phyloP scores from a whole-genome alignment of 1,140 invertebrate genomes.

The Bathynomus jamesi region DNA sequence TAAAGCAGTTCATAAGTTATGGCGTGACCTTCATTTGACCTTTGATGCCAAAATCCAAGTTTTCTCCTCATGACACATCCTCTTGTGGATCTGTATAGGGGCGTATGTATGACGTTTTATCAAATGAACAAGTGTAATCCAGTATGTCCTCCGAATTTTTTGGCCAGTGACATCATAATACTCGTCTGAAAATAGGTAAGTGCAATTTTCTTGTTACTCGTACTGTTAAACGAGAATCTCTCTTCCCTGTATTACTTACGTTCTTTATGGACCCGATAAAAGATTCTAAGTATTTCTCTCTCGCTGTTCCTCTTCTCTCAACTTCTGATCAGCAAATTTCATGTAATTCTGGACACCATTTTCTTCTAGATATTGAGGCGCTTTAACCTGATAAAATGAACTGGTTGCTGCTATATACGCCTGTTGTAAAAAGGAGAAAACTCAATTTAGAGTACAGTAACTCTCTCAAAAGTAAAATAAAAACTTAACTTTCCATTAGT shows the following conservation, averaged over 20 bases:
- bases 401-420: constrained; percentile 59
- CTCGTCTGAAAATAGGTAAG: constrained; percentile 9
- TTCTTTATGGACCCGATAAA: constrained; percentile 61
- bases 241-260: constrained; percentile 12
- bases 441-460: no score
- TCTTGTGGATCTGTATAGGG: no score
- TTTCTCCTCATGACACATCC: no score
- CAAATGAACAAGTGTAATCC: no score
- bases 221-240: no score
- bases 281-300: constrained; percentile 87
- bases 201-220: background rate
- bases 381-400: constrained; percentile 86
- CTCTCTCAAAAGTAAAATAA: no score
- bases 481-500: no score
- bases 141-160: background rate
- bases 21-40: no score
- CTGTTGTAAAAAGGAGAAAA: no score
- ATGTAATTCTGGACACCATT: constrained; percentile 97
- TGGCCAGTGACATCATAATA: background rate
- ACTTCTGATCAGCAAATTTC: constrained; percentile 88
- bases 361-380: constrained; percentile 72
- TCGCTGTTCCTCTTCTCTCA: constrained; percentile 89
- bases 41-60: no score
- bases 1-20: no score
- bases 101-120: no score